Evolutionary conservation across 1,140 invertebrate species (phyloP), one percentile per base, ranked within the genome.

Genomic region (Euwallacea fornicatus): DNA sequence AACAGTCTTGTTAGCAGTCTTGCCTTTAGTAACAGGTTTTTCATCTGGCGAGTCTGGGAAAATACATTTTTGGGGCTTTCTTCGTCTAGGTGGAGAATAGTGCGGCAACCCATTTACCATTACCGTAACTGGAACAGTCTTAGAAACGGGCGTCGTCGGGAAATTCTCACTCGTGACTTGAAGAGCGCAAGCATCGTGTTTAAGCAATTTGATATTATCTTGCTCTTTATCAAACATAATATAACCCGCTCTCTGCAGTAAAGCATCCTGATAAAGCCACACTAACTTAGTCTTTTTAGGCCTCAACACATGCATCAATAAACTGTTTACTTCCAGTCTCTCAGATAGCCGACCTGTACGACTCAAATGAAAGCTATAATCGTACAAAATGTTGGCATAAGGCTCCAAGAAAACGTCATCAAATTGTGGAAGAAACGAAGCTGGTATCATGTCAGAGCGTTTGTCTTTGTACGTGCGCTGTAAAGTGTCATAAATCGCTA

Each of bases 311-410:
- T 70, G 3, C 15, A 75, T 16, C n/a, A 74, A 21, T 13, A 46
- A 11, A 3, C 58, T 50, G 55, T 74, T 76, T 10, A 76, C 46
- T 21, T 66, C 33, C 10, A 56, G n/a, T 50, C 66, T 73, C 62
- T 73, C 59, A 10, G 42, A 42, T 15, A 63, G 46, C 42, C 16
- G 46, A 0, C 10, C 44, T 33, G 2, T 21, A 2, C 66, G 16
- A 8, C 53, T 11, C 21, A 65, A 33, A 54, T 64, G 55, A 59
- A 61, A 61, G n/a, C 62, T 64, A 44, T 69, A 72, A 9, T 64
- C 66, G 33, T 72, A 42, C 54, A 76, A 63, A 58, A 74, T 53
- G 10, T 47, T 61, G n/a, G 42, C 65, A 13, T 75, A 75, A 4
- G 16, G 41, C 42, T 73, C 72, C 21, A 64, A 11, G 62, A 69